Conservation (phyloP, 2,888 invertebrate species). For the Crocallis elinguaria region DNA sequence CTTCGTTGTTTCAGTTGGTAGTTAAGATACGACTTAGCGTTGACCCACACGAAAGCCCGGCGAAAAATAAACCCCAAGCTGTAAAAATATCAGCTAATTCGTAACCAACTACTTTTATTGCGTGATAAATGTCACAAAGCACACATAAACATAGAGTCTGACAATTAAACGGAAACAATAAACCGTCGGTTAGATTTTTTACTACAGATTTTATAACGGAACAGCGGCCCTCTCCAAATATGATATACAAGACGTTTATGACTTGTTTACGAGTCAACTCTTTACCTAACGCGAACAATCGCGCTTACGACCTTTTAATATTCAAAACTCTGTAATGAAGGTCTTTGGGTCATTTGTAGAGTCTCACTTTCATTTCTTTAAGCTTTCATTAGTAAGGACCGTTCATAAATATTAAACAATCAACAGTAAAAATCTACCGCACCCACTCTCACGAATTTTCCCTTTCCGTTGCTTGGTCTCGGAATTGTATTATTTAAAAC, state of each 20-base stretch:
- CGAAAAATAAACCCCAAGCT: slow-evolving; percentile 30
- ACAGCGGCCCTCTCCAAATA: slow-evolving; percentile 48
- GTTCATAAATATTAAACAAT: slow-evolving; percentile 42
- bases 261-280: slow-evolving; percentile 64
- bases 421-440: slow-evolving; percentile 36
- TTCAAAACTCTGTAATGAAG: slow-evolving; percentile 18
- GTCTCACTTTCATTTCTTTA: slow-evolving; percentile 32
- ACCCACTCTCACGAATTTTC: slow-evolving; percentile 28
- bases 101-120: slow-evolving; percentile 36
- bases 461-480: slow-evolving; percentile 34
- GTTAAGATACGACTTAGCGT: slow-evolving; percentile 27
- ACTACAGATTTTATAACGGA: slow-evolving; percentile 58
- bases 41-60: slow-evolving; percentile 29
- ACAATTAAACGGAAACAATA: slow-evolving; percentile 68
- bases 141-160: slow-evolving; percentile 50
- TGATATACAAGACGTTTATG: slow-evolving; percentile 68
- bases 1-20: slow-evolving; percentile 21
- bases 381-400: slow-evolving; percentile 35
- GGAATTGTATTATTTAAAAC: slow-evolving; percentile 39
- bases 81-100: slow-evolving; percentile 41
- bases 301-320: slow-evolving; percentile 51
- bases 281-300: slow-evolving; percentile 48
- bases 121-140: slow-evolving; percentile 42
- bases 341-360: slow-evolving; percentile 31
- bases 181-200: slow-evolving; percentile 58